Base-by-base conservation (phyloP, 2,797 vertebrate genomes). In the Malurus splendens region DNA sequence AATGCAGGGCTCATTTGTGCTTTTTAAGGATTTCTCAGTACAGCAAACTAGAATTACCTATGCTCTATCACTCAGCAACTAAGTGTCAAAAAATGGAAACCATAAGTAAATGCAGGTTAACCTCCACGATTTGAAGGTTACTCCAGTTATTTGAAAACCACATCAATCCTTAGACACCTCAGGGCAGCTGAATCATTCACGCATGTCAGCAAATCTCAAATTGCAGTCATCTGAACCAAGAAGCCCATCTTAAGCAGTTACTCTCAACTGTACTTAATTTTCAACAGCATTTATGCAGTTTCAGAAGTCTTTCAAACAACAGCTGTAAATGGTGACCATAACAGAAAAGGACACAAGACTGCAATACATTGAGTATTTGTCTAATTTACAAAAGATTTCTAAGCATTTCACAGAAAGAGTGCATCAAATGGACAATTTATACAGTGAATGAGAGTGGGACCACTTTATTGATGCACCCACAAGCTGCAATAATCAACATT, bases 81-180 rank as follows among this genome's bases (percentile, higher is more conserved):
- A 81, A 80, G 77, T 33, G 51, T 59, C 79, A 86, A 94, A 91
- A 94, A 91, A 86, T 62, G 55, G 86, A 91, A 95, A 82, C 57
- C 51, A 4, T 59, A 86, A 90, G 65, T 30, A 82, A 92, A 87
- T 6, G 27, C 66, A 76, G 39, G 39, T 81, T 87, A 92, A 89
- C 85, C 74, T 81, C 50, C 42, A 36, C 8, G 54, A 84, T 74
- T 74, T 80, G 88, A 88, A 90, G 76, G 76, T 75, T 81, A 78
- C 44, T 87, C 41, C 64, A 39, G 41, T 85, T 89, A 89, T 50
- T 17, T 39, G 66, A 92, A 72, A 82, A 80, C 30, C 59, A 81
- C 84, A 87, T 90, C 62, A 86, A 75, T 86, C 70, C 85, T 83
- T 48, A 82, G 50, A 70, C 90, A 90, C 90, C 81, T 91, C 64